Evolutionary conservation across 2,113 vertebrate genomes (phyloP), one percentile per base, ranked within the genome.

Genomic region (Ursus arctos): DNA sequence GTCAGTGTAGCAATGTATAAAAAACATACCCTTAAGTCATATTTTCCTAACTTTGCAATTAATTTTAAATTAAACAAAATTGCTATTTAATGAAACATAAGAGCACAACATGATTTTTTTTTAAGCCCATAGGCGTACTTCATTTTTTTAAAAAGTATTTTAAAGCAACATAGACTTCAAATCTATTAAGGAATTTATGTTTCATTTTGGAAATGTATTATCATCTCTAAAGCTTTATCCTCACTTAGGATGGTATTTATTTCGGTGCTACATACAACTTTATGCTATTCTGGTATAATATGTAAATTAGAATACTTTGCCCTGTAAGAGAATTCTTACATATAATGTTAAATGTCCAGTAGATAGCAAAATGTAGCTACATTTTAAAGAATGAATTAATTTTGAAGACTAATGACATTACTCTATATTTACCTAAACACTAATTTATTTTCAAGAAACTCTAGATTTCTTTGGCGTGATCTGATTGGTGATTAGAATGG

Each of bases 21-120:
- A 72, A 92, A 59, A 4, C 10, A 14, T 76, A 53, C 14, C 49
- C 43, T 36, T 10, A 69, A 91, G 81, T 71, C 61, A 71, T 55
- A 51, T 55, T 95, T 65, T 80, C 18, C 16, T 77, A 71, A 94
- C 49, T 72, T 88, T 96, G n/a, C 79, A 93, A 88, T 93, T 87
- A 91, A 97, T 94, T 65, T 93, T 91, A 72, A 95, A 57, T 92
- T 88, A 81, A 91, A 61, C 36, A 61, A 88, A 97, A 95, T 51
- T 93, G 55, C 36, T 81, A 85, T 80, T 84, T 97, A 95, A 71
- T 96, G 81, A 96, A 72, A 93, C 18, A 9, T 33, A 65, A 87
- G n/a, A 79, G 10, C 0, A 82, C 19, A 67, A 9, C n/a, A 28
- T 82, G 65, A 40, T 15, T 83, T 90, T 51, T 86, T 76, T 40